Conservation (phyloP, 2,797 vertebrate species). For the Pteronotus mesoamericanus region DNA sequence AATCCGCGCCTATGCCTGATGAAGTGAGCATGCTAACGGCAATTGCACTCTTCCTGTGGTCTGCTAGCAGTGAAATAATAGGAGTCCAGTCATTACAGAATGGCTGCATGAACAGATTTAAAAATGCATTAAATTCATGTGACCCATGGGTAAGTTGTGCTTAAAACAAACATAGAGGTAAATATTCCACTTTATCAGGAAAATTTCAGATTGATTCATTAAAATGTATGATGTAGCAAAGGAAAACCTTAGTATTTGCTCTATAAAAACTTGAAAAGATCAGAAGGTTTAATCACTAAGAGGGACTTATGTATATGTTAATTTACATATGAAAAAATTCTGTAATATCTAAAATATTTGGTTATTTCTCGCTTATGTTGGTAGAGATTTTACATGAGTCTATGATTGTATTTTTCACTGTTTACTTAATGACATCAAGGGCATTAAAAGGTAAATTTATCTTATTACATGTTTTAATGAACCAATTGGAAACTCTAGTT, state of each 20-base stretch:
- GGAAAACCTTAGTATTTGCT: slow-evolving; percentile 23
- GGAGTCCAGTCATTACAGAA: slow-evolving; percentile 94
- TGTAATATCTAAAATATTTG: slow-evolving; percentile 14
- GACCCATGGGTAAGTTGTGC: slow-evolving; percentile 90
- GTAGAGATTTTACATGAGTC: background rate
- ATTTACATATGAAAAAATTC: background rate
- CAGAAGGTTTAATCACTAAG: background rate
- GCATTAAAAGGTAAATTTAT: slow-evolving; percentile 31
- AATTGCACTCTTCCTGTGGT: slow-evolving; percentile 94
- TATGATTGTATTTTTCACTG: background rate
- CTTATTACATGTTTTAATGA: background rate
- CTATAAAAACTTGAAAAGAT: background rate
- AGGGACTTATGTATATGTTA: background rate
- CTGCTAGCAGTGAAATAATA: slow-evolving; percentile 91
- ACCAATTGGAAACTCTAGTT: background rate
- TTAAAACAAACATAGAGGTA: background rate
- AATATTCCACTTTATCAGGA: background rate
- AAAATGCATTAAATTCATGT: slow-evolving; percentile 91
- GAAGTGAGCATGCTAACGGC: slow-evolving; percentile 96
- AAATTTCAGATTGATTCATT: background rate
- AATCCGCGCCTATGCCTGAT: slow-evolving; percentile 88
- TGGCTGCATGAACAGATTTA: slow-evolving; percentile 94
- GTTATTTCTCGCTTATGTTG: background rate
- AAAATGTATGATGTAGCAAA: background rate
- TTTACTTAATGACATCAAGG: slow-evolving; percentile 39